A percentile compares a stretch with the other conserved stretches of the same genome.
These are phyloP conservation scores for Enteromius treurensis DNA, from an alignment of 2,797 vertebrate species.

Conservation along the genomic window DNA sequence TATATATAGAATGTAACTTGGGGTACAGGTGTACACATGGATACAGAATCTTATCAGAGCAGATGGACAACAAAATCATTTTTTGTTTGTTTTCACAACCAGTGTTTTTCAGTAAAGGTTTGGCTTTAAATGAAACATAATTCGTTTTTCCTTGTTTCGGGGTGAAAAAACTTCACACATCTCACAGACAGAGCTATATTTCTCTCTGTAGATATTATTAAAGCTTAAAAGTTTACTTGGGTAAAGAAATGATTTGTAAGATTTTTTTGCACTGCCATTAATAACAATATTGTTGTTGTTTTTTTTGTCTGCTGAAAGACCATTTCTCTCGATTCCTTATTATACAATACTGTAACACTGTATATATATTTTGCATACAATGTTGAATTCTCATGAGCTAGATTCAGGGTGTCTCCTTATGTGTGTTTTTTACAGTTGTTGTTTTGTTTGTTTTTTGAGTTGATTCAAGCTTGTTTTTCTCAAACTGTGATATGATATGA, in stretches of 20 bases:
- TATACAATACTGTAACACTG: background rate
- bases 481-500: background rate
- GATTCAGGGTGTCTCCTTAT: background rate
- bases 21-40: background rate
- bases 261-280: background rate
- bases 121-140: background rate
- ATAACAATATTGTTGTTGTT: background rate
- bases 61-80: background rate
- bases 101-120: background rate
- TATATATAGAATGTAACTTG: background rate
- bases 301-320: background rate
- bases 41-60: conserved; percentile 8
- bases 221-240: background rate
- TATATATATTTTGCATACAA: background rate
- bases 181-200: background rate
- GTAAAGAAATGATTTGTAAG: background rate
- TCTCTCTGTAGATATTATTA: background rate
- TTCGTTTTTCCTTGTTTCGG: background rate
- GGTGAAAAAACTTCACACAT: background rate
- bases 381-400: background rate
- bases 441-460: too few relatives aligned
- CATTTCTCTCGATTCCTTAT: background rate
- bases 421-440: background rate
- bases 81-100: background rate
- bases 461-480: conserved; percentile 1